Evolutionary conservation across 2,797 vertebrate species (phyloP).

Genomic region (Rhyacichthys aspro): DNA sequence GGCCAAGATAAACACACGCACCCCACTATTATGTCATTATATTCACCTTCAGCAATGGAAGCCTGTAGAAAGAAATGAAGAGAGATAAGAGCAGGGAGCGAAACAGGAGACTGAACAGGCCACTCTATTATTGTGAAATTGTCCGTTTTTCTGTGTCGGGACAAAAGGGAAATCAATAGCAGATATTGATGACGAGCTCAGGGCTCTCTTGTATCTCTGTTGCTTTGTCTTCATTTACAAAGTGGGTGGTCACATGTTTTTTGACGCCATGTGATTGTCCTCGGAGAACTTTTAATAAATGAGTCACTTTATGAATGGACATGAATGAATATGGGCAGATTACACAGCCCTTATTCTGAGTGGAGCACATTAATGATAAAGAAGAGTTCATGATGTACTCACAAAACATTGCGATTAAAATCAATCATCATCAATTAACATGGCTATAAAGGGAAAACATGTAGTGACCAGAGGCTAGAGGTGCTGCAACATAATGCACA

Average conservation of each 20-base stretch:
- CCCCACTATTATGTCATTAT: conserved; percentile 54
- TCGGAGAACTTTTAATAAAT: conserved; percentile 3
- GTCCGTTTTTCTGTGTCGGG: conserved; percentile 56
- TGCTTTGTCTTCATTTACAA: conserved; percentile 51
- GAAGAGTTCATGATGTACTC: too few species aligned
- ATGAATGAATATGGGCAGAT: too few species aligned
- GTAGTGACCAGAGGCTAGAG: too few species aligned
- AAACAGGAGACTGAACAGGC: conserved; percentile 33
- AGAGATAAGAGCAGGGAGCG: conserved; percentile 42
- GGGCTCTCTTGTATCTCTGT: conserved; percentile 51
- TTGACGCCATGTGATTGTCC: conserved; percentile 9
- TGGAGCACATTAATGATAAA: neutral
- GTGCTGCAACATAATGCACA: too few species aligned
- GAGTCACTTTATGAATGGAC: too few species aligned
- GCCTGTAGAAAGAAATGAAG: conserved; percentile 40
- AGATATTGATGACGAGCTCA: conserved; percentile 66
- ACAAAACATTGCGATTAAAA: too few species aligned
- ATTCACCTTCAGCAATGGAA: conserved; percentile 45
- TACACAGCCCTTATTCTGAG: neutral
- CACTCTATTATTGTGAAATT: conserved; percentile 57
- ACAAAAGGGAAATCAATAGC: conserved; percentile 66
- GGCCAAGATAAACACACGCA: conserved; percentile 27
- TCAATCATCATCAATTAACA: too few species aligned
- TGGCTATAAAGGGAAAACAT: too few species aligned
- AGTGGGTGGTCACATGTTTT: conserved; percentile 5